Conservation (phyloP, 1,140 invertebrate genomes). For the Cataglyphis hispanica region DNA sequence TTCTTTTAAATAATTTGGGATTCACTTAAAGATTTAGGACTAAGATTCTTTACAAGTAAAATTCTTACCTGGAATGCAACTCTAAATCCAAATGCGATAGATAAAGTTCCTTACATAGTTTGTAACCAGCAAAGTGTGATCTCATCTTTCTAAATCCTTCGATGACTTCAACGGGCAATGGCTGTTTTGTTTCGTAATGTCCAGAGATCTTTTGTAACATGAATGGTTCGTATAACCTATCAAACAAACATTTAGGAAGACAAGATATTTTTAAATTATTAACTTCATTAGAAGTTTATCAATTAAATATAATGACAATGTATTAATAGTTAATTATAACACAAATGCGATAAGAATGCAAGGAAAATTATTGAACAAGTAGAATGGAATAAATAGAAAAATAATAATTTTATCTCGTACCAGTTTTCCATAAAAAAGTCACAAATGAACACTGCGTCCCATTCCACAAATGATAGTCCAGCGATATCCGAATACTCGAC, state of each 20-base stretch:
- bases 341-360: neutral
- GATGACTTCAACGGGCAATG: constrained; percentile 89
- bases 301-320: neutral
- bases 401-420: constrained; percentile 79
- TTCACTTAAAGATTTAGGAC: neutral
- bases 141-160: constrained; percentile 89
- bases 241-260: neutral
- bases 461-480: constrained; percentile 95
- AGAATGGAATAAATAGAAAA: neutral
- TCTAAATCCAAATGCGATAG: constrained; percentile 94
- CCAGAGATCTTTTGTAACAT: constrained; percentile 90
- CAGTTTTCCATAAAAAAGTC: constrained; percentile 94
- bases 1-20: neutral
- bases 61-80: constrained; percentile 90
- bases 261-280: neutral
- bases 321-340: neutral
- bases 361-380: neutral
- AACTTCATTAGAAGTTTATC: neutral
- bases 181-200: constrained; percentile 92
- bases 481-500: constrained; percentile 94
- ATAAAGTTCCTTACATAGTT: constrained; percentile 94
- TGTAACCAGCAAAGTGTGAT: constrained; percentile 92
- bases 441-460: constrained; percentile 94
- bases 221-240: constrained; percentile 89
- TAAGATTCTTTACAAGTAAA: neutral